phyloP scores from a whole-genome alignment of 2,888 invertebrate species.

The Epistrophella euchroma region DNA sequence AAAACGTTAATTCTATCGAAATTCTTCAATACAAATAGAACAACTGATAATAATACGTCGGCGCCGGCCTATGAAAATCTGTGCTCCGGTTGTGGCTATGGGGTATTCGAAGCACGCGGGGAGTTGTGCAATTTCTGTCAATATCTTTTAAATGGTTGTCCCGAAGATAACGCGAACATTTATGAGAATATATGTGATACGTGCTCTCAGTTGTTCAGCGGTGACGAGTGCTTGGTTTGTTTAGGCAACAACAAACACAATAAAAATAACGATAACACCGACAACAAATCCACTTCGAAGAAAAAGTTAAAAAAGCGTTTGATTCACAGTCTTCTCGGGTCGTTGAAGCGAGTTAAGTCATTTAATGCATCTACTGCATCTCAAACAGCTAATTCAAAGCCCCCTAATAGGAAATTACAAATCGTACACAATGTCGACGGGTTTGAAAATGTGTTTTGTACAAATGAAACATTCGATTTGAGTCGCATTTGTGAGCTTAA shows the following conservation, averaged over 20 bases:
- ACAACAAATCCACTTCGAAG: constrained; percentile 51
- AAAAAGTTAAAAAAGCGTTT: constrained; percentile 76
- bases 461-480: constrained; percentile 82
- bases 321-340: constrained; percentile 79
- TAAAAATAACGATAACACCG: constrained; percentile 47
- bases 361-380: constrained; percentile 41
- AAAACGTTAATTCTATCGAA: constrained; percentile 79
- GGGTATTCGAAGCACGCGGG: constrained; percentile 81
- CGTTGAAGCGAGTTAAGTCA: constrained; percentile 77
- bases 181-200: constrained; percentile 83
- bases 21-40: constrained; percentile 77
- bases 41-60: constrained; percentile 41
- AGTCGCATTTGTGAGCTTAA: constrained; percentile 82
- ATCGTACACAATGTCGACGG: constrained; percentile 83
- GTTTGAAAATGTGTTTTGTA: constrained; percentile 81
- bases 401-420: constrained; percentile 26
- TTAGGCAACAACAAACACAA: constrained; percentile 42
- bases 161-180: constrained; percentile 78
- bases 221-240: constrained; percentile 78
- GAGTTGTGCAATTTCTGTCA: constrained; percentile 82
- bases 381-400: constrained; percentile 41
- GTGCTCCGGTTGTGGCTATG: constrained; percentile 82
- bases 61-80: constrained; percentile 82
- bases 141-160: constrained; percentile 80
- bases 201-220: constrained; percentile 81